Evolutionary conservation across 2,113 vertebrate genomes (phyloP).

Genomic region (Corynorhinus townsendii): DNA sequence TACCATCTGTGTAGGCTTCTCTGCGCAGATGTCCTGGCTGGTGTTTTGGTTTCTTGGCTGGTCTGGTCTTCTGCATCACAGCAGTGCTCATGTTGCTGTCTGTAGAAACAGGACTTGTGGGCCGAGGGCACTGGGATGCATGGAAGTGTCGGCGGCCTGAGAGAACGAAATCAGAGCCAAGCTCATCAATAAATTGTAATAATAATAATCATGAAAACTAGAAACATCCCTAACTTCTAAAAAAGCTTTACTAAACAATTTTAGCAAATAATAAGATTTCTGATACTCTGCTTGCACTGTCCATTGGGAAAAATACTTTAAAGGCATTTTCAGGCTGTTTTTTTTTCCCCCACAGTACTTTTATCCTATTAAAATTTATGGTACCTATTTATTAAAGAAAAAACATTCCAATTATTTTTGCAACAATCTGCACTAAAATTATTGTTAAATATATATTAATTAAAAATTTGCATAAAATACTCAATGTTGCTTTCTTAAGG

Average conservation of each 20-base stretch:
- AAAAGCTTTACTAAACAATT: not conserved
- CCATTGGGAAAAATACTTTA: not conserved
- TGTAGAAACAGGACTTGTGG: conserved; percentile 94
- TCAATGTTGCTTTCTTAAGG: not conserved
- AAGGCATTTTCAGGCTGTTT: not conserved
- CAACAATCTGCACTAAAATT: not conserved
- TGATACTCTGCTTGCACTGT: not conserved
- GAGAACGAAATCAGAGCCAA: conserved; percentile 44
- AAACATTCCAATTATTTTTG: not conserved
- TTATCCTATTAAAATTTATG: not conserved
- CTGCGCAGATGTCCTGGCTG: conserved; percentile 91
- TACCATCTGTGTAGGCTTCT: conserved; percentile 95
- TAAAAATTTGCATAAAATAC: not conserved
- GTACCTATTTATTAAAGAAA: not conserved
- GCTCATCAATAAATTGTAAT: not conserved
- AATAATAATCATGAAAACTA: not conserved
- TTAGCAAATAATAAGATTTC: not conserved
- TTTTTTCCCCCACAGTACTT: not conserved
- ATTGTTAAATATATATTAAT: not conserved
- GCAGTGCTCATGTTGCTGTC: conserved; percentile 97
- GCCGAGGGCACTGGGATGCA: conserved; percentile 88
- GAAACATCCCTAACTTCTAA: not conserved
- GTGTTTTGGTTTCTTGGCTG: conserved; percentile 96
- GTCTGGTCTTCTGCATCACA: conserved; percentile 91
- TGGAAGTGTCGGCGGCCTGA: conserved; percentile 94